Evolutionary conservation across 2,797 vertebrate species (phyloP), one percentile per base, ranked within the genome.

Genomic region (Triplophysa yarkandensis): DNA sequence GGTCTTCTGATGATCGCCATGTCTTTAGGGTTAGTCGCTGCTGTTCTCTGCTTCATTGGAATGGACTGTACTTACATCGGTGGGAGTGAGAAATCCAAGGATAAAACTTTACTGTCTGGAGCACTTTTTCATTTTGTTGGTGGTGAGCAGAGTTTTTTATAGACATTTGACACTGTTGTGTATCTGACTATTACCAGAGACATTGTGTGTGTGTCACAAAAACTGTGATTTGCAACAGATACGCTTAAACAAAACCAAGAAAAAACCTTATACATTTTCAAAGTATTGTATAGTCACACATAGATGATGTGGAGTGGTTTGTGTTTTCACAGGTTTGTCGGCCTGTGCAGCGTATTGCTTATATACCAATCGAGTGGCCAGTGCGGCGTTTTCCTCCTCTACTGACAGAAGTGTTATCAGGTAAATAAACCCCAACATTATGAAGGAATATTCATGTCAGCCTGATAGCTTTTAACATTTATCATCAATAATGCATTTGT

Each of bases 31-130:
- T 94, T 96, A 70, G 92, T 98, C 0, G 96, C 85, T 1, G 89
- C 91, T 0, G 19, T 95, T 36, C 91, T 94, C 65, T 94, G 92
- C 68, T 94, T 98, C 73, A 21, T 95, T 77, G 96, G 97, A 54
- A 98, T 98, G 96, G 95, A 97, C 71, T 98, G 97, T 82, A 98
- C 96, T 23, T 96, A 93, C 76, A 92, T 98, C 0, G 96, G 96
- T 67, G 95, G 96, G 72, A 86, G 84, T 0, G 91, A 93, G 28
- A 89, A 88, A 87, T 88, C 87, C 77, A 98, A 98, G 89, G 93
- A 94, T 79, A 96, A 91, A 86, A 81, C 94, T 62, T 72, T 92
- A 48, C 7, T 92, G 2, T 57, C 77, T 0, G 91, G 90, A 67
- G 79, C 86, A 0, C 79, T 85, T 34, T 86, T 90, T 75, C 92